Percentiles rank a stretch among this genome's conserved stretches.
phyloP scores from a whole-genome alignment of 2,113 vertebrate species.

The Sakesphorus luctuosus region DNA sequence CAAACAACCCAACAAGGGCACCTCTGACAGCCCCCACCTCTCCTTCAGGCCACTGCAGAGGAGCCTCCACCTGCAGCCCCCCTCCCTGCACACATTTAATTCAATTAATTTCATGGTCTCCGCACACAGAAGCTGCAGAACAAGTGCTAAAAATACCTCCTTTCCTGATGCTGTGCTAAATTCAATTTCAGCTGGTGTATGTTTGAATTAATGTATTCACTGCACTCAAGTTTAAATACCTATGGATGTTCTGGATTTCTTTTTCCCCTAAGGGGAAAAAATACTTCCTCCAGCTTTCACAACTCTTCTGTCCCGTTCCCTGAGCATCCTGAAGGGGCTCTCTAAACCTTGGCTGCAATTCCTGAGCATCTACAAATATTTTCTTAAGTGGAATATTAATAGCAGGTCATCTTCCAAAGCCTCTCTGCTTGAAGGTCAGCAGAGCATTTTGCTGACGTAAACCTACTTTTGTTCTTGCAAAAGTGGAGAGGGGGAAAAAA shows the following conservation, averaged over 20 bases:
- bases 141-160: not conserved
- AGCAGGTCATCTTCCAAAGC: not conserved
- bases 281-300: conserved; percentile 8
- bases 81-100: not conserved
- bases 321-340: not conserved
- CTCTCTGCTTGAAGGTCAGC: not conserved
- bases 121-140: not conserved
- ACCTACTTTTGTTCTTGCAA: not conserved
- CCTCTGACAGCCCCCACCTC: not conserved
- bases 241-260: not conserved
- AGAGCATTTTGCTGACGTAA: not conserved
- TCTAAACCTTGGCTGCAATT: not conserved
- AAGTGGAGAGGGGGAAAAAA: fast-evolving
- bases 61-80: not conserved
- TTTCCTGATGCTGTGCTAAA: conserved; percentile 6
- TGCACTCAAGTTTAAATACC: not conserved
- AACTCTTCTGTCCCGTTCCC: not conserved
- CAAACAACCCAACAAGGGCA: not conserved
- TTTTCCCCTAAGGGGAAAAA: not conserved
- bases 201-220: not conserved
- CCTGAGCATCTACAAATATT: not conserved
- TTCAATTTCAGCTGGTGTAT: not conserved
- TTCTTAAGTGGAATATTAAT: conserved; percentile 3
- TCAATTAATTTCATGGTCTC: not conserved
- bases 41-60: not conserved